These are phyloP conservation scores for Seriola quinqueradiata DNA, from an alignment of 2,113 vertebrate genomes.

Conservation along the genomic window DNA sequence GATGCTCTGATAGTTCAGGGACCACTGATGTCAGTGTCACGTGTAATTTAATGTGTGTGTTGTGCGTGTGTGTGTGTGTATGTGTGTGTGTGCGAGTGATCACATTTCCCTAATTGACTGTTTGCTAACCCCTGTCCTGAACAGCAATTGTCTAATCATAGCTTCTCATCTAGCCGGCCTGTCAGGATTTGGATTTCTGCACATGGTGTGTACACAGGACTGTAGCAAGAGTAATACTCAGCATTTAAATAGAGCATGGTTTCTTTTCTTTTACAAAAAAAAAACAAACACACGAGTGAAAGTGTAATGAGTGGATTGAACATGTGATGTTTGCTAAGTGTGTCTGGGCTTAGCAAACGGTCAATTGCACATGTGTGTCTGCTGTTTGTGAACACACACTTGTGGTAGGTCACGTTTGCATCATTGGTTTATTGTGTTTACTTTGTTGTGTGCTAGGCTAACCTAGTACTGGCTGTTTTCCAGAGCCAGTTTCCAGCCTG, in stretches of 20 bases:
- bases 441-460: slow-evolving; percentile 7
- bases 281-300: background rate
- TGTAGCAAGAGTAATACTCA: background rate
- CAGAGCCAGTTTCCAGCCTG: slow-evolving; percentile 64
- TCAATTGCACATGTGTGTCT: background rate
- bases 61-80: background rate
- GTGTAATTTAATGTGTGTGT: slow-evolving; percentile 23
- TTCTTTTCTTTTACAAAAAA: background rate
- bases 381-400: background rate
- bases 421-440: slow-evolving; percentile 35
- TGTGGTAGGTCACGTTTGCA: slow-evolving; percentile 11
- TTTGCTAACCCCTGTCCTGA: background rate
- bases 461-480: slow-evolving; percentile 44
- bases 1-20: slow-evolving; percentile 55
- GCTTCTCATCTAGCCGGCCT: background rate
- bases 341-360: background rate
- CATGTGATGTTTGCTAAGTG: background rate
- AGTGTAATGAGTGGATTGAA: too few relatives aligned
- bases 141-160: background rate
- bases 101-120: background rate
- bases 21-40: slow-evolving; percentile 47
- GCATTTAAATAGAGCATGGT: too few relatives aligned
- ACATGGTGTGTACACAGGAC: background rate
- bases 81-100: slow-evolving; percentile 2
- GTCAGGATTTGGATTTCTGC: background rate